Evolutionary conservation across 2,888 invertebrate species (phyloP).

Genomic region (Lymantria dispar): DNA sequence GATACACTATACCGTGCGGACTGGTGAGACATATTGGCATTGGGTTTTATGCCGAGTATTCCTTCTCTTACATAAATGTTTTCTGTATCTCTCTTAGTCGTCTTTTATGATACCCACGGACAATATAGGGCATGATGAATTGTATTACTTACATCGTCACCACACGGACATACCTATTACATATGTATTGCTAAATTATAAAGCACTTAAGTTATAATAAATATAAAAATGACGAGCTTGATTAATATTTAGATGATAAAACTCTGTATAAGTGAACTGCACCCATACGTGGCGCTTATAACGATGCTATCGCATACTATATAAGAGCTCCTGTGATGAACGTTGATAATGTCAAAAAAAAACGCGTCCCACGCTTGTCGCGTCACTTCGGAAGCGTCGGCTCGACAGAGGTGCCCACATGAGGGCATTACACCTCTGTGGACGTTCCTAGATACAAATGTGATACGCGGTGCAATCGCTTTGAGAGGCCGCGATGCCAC

Average conservation of each 20-base stretch:
- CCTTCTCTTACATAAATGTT: too few species aligned
- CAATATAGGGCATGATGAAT: too few species aligned
- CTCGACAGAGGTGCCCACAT: slow-evolving; percentile 73
- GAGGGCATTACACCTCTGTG: slow-evolving; percentile 72
- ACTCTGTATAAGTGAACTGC: slow-evolving; percentile 17
- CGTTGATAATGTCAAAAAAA: slow-evolving; percentile 63
- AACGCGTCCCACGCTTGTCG: slow-evolving; percentile 61
- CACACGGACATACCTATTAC: too few species aligned
- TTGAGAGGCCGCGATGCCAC: slow-evolving; percentile 62
- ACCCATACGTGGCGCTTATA: slow-evolving; percentile 51
- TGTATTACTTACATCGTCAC: too few species aligned
- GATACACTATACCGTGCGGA: too few species aligned
- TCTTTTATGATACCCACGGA: too few species aligned
- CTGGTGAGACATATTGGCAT: too few species aligned
- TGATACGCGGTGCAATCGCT: slow-evolving; percentile 55
- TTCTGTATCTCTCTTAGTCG: too few species aligned
- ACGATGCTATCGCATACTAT: slow-evolving; percentile 43
- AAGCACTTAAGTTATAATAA: background rate
- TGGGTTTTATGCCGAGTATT: too few species aligned
- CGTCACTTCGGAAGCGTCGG: slow-evolving; percentile 63
- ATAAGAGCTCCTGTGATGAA: slow-evolving; percentile 55
- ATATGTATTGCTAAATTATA: too few species aligned
- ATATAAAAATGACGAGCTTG: background rate
- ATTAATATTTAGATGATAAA: background rate
- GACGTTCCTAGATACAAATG: slow-evolving; percentile 53